Conservation (phyloP, 2,797 vertebrate species). For the Sandelia bainsii region DNA sequence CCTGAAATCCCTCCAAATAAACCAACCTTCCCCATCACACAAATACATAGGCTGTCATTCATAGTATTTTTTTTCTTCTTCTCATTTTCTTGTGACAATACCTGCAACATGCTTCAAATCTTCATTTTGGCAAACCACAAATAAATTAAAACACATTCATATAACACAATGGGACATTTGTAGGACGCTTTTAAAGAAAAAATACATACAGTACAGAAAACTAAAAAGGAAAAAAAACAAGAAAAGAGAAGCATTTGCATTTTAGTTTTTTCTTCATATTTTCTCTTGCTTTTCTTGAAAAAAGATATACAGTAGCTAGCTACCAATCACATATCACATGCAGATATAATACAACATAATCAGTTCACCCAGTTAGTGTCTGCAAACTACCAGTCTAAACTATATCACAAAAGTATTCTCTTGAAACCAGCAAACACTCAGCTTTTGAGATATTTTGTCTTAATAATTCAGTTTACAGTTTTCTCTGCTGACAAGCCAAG, state of each 20-base stretch:
- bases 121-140: slow-evolving; percentile 88
- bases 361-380: slow-evolving; percentile 87
- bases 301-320: slow-evolving; percentile 85
- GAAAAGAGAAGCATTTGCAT: slow-evolving; percentile 80
- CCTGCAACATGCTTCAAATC: slow-evolving; percentile 85
- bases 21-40: slow-evolving; percentile 71
- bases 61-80: slow-evolving; percentile 71
- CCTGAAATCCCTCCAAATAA: slow-evolving; percentile 55
- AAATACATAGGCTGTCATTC: slow-evolving; percentile 76
- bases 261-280: slow-evolving; percentile 57
- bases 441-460: slow-evolving; percentile 83
- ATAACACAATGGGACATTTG: slow-evolving; percentile 82
- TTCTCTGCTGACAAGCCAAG: slow-evolving; percentile 75
- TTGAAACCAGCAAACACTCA: slow-evolving; percentile 85
- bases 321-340: slow-evolving; percentile 90
- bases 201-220: slow-evolving; percentile 74
- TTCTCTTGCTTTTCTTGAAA: slow-evolving; percentile 84
- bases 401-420: slow-evolving; percentile 88
- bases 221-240: slow-evolving; percentile 50
- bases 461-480: slow-evolving; percentile 82
- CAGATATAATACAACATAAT: slow-evolving; percentile 90
- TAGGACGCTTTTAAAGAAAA: slow-evolving; percentile 74
- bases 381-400: slow-evolving; percentile 89
- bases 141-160: slow-evolving; percentile 89
- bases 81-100: slow-evolving; percentile 80